Conservation (phyloP, 2,888 invertebrate genomes). For the Orthonychiurus folsomi region DNA sequence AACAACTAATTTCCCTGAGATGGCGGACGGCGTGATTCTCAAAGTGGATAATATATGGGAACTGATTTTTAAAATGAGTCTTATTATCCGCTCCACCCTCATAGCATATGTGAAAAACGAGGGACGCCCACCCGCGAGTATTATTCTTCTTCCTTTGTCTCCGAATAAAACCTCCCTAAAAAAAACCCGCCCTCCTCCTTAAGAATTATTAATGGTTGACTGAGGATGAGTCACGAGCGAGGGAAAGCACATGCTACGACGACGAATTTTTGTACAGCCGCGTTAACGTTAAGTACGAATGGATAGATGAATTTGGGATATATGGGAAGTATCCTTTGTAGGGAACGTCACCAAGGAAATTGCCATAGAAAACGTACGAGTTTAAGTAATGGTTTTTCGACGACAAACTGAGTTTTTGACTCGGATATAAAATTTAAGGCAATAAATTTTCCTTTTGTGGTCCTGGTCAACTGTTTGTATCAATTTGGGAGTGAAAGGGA, state of each 20-base stretch:
- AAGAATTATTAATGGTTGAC: background rate
- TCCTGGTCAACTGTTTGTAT: background rate
- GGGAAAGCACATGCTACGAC: too few species aligned
- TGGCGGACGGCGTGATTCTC: background rate
- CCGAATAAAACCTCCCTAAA: too few species aligned
- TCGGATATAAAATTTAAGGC: too few species aligned
- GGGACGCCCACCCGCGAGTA: background rate
- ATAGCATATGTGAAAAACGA: too few species aligned
- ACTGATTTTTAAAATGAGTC: constrained; percentile 1
- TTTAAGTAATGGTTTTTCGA: too few species aligned
- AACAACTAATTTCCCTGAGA: background rate
- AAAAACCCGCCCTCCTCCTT: background rate
- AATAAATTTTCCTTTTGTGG: background rate
- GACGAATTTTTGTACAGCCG: too few species aligned
- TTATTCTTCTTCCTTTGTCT: background rate
- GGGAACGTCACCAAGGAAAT: too few species aligned
- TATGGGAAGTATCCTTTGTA: too few species aligned
- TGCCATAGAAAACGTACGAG: too few species aligned
- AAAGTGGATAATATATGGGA: background rate
- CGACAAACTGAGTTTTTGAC: background rate
- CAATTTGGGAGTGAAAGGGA: background rate
- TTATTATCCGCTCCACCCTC: background rate
- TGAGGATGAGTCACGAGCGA: background rate
- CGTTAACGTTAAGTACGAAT: too few species aligned
- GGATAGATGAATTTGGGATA: too few species aligned